Conservation (phyloP, 2,113 vertebrate genomes). For the Entomyzon cyanotis region DNA sequence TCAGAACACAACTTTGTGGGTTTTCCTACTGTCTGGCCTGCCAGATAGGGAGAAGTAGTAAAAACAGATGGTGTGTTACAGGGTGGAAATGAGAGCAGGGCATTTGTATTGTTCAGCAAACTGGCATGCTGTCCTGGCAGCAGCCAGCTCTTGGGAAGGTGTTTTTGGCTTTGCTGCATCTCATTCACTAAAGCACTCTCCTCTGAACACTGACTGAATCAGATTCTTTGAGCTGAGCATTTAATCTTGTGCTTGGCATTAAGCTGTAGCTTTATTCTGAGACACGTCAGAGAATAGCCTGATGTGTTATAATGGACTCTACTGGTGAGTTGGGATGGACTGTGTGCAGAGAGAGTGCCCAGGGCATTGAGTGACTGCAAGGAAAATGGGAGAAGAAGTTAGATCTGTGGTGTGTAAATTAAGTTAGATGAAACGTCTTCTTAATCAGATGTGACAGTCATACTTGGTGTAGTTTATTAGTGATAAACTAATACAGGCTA, state of each 20-base stretch:
- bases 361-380: not conserved
- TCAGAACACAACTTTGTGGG: not conserved
- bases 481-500: not conserved
- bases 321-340: not conserved
- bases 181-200: conserved; percentile 16
- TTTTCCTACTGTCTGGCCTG: not conserved
- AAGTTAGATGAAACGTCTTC: not conserved
- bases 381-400: not conserved
- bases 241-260: not conserved
- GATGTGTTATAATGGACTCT: not conserved
- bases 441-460: not conserved
- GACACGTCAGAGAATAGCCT: not conserved
- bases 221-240: not conserved
- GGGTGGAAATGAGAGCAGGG: not conserved
- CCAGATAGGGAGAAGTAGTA: not conserved
- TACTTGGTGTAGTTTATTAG: not conserved
- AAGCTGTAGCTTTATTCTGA: not conserved
- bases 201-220: not conserved
- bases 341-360: not conserved
- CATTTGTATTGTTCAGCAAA: not conserved
- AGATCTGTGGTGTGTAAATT: not conserved
- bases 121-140: not conserved
- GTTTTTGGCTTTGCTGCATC: not conserved
- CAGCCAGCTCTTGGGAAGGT: not conserved
- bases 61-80: not conserved